These are phyloP conservation scores for Sebastes iracundus DNA, from an alignment of 2,797 vertebrate genomes.

Conservation along the genomic window DNA sequence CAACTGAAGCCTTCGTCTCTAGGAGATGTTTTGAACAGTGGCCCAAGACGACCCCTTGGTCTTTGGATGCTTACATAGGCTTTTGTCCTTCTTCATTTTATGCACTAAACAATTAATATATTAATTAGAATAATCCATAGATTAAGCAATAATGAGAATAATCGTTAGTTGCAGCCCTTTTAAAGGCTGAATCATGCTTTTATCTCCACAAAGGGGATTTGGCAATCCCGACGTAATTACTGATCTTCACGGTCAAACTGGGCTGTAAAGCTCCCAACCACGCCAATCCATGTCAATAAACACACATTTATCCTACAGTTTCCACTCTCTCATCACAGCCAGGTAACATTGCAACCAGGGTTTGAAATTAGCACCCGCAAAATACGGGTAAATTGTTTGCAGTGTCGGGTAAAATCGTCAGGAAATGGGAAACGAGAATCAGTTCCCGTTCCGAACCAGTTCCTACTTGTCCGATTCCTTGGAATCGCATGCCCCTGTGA, in stretches of 20 bases:
- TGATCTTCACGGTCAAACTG: background rate
- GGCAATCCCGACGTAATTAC: background rate
- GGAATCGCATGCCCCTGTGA: too few relatives aligned
- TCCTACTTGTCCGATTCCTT: too few relatives aligned
- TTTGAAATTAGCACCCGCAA: too few relatives aligned
- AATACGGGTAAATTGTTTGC: too few relatives aligned
- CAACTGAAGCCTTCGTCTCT: background rate
- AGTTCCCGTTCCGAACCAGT: too few relatives aligned
- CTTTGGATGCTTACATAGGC: background rate
- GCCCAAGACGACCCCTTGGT: background rate
- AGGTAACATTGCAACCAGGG: background rate
- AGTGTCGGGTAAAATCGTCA: too few relatives aligned
- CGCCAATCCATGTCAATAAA: background rate
- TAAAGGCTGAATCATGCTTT: background rate
- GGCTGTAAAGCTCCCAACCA: background rate
- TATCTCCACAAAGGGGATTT: constrained; percentile 4
- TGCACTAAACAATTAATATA: background rate
- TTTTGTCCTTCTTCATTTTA: background rate
- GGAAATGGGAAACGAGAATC: too few relatives aligned
- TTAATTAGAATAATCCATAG: constrained; percentile 7
- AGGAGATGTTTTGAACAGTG: background rate
- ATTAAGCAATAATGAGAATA: constrained; percentile 2
- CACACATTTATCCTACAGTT: background rate
- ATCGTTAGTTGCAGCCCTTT: background rate
- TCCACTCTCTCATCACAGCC: background rate